phyloP scores from a whole-genome alignment of 2,888 invertebrate genomes.

The Platycheirus rosarum region DNA sequence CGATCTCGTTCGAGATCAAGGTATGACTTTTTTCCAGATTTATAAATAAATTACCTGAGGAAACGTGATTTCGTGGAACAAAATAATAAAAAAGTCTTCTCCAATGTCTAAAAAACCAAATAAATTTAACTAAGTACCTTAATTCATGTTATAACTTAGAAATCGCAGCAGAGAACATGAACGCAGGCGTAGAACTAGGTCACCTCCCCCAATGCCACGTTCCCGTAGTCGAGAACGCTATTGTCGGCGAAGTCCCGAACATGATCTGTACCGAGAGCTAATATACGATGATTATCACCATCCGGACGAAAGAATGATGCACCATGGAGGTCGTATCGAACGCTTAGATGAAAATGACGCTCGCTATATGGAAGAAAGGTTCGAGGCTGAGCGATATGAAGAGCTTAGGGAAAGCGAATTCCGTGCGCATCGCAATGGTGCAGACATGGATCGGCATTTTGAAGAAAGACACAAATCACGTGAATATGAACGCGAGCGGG shows the following conservation, averaged over 20 bases:
- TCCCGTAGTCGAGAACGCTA: conserved; percentile 81
- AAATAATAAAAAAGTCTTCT: too few relatives aligned
- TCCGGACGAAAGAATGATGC: conserved; percentile 76
- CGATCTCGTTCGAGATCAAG: conserved; percentile 81
- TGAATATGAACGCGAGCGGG: conserved; percentile 74
- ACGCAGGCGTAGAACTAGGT: conserved; percentile 78
- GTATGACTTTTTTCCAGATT: conserved; percentile 26
- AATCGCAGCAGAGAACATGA: conserved; percentile 79
- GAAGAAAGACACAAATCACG: conserved; percentile 75
- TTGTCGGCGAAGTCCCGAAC: conserved; percentile 77
- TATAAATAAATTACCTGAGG: not conserved
- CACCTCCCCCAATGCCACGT: conserved; percentile 76
- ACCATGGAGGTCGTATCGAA: conserved; percentile 45
- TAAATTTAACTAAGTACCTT: not conserved
- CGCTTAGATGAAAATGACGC: conserved; percentile 65
- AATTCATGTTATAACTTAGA: conserved; percentile 69
- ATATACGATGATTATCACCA: conserved; percentile 81
- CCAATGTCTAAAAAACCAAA: too few relatives aligned
- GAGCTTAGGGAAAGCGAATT: conserved; percentile 59
- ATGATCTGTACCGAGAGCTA: conserved; percentile 81
- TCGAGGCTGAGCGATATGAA: conserved; percentile 75
- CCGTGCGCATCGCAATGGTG: conserved; percentile 74
- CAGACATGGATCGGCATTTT: conserved; percentile 73
- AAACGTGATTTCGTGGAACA: too few relatives aligned
- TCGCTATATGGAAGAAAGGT: conserved; percentile 75